Conservation (phyloP, 2,797 vertebrate genomes). For the Syngnathus rostellatus region DNA sequence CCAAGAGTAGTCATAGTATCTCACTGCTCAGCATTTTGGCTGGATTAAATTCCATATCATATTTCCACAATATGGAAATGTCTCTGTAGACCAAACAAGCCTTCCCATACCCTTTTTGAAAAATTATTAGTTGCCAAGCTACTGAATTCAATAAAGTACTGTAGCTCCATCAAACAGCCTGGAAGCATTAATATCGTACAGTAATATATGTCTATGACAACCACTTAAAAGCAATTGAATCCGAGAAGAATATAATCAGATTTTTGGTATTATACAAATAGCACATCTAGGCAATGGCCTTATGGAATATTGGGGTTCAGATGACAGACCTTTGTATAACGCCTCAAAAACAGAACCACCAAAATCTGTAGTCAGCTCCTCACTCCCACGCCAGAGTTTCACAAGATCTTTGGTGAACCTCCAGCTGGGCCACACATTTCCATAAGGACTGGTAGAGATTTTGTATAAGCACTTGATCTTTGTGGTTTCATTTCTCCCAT, state of each 20-base stretch:
- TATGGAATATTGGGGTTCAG: neutral
- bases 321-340: neutral
- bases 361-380: neutral
- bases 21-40: neutral
- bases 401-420: neutral
- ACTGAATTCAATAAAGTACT: neutral
- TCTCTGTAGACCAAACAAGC: neutral
- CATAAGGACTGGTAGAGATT: neutral
- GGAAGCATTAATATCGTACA: neutral
- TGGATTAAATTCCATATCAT: neutral
- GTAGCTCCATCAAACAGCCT: neutral
- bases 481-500: neutral
- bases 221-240: neutral
- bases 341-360: too few relatives aligned
- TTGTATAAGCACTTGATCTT: neutral
- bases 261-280: neutral
- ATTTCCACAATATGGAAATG: neutral
- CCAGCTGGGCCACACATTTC: constrained; percentile 2
- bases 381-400: neutral
- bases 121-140: neutral
- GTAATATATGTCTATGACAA: neutral
- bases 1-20: neutral
- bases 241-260: neutral
- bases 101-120: neutral
- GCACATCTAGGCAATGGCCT: neutral